A percentile compares a stretch with the other conserved stretches of the same genome.
Evolutionary conservation across 2,888 invertebrate genomes (phyloP).

Genomic region (Eupithecia dodoneata): DNA sequence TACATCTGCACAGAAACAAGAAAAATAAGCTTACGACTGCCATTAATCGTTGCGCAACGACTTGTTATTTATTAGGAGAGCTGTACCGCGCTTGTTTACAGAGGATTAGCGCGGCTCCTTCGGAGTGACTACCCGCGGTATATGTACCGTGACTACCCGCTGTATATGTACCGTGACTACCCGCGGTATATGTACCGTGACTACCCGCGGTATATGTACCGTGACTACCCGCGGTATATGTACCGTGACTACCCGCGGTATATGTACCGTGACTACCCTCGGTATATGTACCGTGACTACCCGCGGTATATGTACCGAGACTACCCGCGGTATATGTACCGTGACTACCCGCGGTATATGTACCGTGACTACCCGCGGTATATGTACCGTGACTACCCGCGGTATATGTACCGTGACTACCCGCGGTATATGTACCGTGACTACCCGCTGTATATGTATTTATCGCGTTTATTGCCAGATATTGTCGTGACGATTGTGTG

Average conservation of each 20-base stretch:
- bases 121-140: neutral
- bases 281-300: neutral
- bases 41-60: neutral
- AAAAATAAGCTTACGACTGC: neutral
- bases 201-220: neutral
- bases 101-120: neutral
- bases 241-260: neutral
- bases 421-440: neutral
- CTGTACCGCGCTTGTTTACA: neutral
- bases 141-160: neutral
- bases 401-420: neutral
- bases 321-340: neutral
- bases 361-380: neutral
- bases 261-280: neutral
- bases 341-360: neutral
- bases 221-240: neutral
- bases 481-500: neutral
- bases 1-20: neutral
- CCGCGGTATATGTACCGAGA: neutral
- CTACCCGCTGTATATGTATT: neutral
- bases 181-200: neutral
- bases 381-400: neutral
- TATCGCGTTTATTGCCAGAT: too few relatives aligned
- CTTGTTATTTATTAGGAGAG: slow-evolving; percentile 2
- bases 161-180: neutral